Evolutionary conservation across 2,113 vertebrate species (phyloP).

Genomic region (Leucoraja erinaceus): DNA sequence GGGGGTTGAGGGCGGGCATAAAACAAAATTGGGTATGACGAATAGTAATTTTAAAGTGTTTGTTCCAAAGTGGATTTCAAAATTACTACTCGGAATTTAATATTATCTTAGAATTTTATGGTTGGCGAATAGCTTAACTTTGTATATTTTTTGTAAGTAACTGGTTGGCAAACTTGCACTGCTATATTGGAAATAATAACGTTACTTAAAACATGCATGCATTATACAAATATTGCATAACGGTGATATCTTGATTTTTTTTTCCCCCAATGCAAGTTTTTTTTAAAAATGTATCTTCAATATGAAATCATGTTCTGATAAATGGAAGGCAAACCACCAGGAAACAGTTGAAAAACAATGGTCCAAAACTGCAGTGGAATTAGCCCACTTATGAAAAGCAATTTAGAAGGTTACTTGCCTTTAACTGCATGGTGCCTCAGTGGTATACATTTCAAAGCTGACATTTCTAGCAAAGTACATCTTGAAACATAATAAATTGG

Average conservation of each 20-base stretch:
- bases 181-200: not conserved
- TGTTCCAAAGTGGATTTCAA: not conserved
- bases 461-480: not conserved
- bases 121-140: not conserved
- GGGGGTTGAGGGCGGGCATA: too few species aligned
- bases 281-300: not conserved
- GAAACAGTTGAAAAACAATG: not conserved
- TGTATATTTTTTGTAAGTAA: constrained; percentile 25
- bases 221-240: not conserved
- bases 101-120: not conserved
- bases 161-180: not conserved
- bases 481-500: not conserved
- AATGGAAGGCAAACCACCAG: not conserved
- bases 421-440: not conserved
- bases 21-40: too few species aligned
- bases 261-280: not conserved
- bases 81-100: not conserved
- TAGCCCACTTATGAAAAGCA: not conserved
- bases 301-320: not conserved
- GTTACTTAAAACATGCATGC: not conserved
- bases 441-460: not conserved
- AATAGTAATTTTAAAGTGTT: not conserved
- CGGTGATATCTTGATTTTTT: not conserved
- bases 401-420: not conserved
- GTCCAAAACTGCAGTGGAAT: not conserved